phyloP scores from a whole-genome alignment of 2,888 invertebrate genomes.

The Geotrupes spiniger region DNA sequence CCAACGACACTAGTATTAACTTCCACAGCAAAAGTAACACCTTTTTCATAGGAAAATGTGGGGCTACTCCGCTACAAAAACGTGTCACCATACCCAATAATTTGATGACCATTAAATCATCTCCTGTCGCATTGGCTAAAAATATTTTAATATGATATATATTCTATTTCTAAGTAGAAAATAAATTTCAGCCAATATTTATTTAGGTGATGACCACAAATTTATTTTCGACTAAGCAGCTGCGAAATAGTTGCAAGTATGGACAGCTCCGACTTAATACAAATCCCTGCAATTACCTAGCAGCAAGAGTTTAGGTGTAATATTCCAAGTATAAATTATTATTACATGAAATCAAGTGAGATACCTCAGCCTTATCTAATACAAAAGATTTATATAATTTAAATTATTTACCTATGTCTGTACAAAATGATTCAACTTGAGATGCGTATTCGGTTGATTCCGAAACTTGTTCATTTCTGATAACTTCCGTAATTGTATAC shows the following conservation, averaged over 20 bases:
- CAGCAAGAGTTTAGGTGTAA: slow-evolving; percentile 1
- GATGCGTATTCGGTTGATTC: slow-evolving; percentile 49
- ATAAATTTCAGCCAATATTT: background rate
- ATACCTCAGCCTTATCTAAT: too few relatives aligned
- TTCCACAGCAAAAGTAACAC: slow-evolving; percentile 95
- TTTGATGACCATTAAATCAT: slow-evolving; percentile 84
- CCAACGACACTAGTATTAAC: slow-evolving; percentile 84
- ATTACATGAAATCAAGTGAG: slow-evolving; percentile 1
- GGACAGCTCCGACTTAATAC: too few relatives aligned
- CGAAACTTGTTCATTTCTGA: slow-evolving; percentile 67
- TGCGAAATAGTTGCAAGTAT: too few relatives aligned
- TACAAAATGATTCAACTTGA: slow-evolving; percentile 57
- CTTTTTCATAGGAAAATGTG: slow-evolving; percentile 99
- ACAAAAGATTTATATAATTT: too few relatives aligned
- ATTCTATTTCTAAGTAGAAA: too few relatives aligned
- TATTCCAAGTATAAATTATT: background rate
- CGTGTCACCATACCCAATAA: slow-evolving; percentile 94
- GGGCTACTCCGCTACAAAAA: slow-evolving; percentile 92
- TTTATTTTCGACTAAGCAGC: too few relatives aligned
- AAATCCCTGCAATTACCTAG: background rate
- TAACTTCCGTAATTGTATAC: slow-evolving; percentile 93
- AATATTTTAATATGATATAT: background rate
- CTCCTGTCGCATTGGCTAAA: slow-evolving; percentile 59
- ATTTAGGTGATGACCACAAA: slow-evolving; percentile 20
- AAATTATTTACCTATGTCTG: slow-evolving; percentile 60